Conservation (phyloP, 2,797 vertebrate genomes). For the Sphaeramia orbicularis region DNA sequence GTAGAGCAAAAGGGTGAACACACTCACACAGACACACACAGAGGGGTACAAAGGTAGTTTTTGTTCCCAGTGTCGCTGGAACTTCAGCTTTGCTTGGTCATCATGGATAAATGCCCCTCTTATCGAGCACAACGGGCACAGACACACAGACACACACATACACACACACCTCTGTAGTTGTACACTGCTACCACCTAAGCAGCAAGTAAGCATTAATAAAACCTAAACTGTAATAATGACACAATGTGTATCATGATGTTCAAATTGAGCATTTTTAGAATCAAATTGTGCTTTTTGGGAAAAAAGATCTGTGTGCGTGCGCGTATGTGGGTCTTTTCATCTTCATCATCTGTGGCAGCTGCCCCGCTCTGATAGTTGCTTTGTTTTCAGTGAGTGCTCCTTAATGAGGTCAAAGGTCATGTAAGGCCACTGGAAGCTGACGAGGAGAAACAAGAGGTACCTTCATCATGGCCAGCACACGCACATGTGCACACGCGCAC, state of each 20-base stretch:
- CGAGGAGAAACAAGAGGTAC: conserved; percentile 82
- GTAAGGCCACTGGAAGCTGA: conserved; percentile 72
- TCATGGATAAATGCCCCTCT: conserved; percentile 80
- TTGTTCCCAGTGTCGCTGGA: conserved; percentile 74
- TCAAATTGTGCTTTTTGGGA: neutral
- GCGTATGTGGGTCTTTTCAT: conserved; percentile 22
- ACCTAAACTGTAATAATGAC: conserved; percentile 3
- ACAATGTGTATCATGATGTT: conserved; percentile 4
- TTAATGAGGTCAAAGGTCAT: conserved; percentile 85
- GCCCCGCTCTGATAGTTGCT: conserved; percentile 64
- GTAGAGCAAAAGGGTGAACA: conserved; percentile 34
- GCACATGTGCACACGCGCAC: conserved; percentile 23
- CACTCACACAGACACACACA: conserved; percentile 28
- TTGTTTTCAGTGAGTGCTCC: conserved; percentile 78
- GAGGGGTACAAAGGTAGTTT: conserved; percentile 77
- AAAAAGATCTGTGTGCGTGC: too few species aligned
- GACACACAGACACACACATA: conserved; percentile 28
- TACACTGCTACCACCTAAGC: neutral
- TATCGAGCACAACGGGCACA: conserved; percentile 69
- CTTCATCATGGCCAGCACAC: conserved; percentile 68
- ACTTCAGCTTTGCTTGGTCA: conserved; percentile 79
- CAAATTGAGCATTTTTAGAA: neutral
- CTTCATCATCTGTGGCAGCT: conserved; percentile 68
- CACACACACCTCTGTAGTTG: neutral
- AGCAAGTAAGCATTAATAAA: neutral